Conservation (phyloP, 1,140 invertebrate species). For the Drosophila orena region DNA sequence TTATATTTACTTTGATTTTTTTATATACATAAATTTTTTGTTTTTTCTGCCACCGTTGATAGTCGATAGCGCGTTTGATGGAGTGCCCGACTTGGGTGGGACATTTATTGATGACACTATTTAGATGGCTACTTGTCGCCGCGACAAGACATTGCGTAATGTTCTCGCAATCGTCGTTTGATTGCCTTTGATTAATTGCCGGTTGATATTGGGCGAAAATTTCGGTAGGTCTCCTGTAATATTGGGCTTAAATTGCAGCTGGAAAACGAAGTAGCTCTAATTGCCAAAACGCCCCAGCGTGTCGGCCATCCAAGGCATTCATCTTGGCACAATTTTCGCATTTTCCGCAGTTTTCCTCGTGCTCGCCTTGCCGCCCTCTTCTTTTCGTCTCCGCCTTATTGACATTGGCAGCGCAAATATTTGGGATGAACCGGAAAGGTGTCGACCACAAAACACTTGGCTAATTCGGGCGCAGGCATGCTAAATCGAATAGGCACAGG, state of each 20-base stretch:
- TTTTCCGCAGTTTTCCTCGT: slow-evolving; percentile 15
- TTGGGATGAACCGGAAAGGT: slow-evolving; percentile 63
- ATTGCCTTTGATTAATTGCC: slow-evolving; percentile 45
- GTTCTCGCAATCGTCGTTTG: slow-evolving; percentile 31
- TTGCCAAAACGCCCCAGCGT: slow-evolving; percentile 7
- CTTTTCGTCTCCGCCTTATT: slow-evolving; percentile 54
- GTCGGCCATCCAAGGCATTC: slow-evolving; percentile 14
- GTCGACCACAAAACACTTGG: slow-evolving; percentile 44
- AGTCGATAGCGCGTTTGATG: slow-evolving; percentile 40
- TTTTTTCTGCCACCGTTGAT: slow-evolving; percentile 35
- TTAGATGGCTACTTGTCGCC: slow-evolving; percentile 50
- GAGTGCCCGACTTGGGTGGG: slow-evolving; percentile 46
- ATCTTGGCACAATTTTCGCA: slow-evolving; percentile 28
- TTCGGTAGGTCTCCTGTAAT: neutral
- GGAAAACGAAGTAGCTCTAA: slow-evolving; percentile 4
- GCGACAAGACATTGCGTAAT: slow-evolving; percentile 28
- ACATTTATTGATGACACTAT: slow-evolving; percentile 69
- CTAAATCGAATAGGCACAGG: neutral
- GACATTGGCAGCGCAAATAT: slow-evolving; percentile 67
- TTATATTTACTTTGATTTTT: too few relatives aligned
- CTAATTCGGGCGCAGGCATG: neutral
- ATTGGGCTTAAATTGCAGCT: slow-evolving; percentile 20
- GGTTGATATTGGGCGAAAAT: slow-evolving; percentile 14
- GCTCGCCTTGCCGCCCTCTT: neutral
- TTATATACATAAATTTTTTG: too few relatives aligned